Evolutionary conservation across 2,888 invertebrate genomes (phyloP).

Genomic region (Dilophus febrilis): DNA sequence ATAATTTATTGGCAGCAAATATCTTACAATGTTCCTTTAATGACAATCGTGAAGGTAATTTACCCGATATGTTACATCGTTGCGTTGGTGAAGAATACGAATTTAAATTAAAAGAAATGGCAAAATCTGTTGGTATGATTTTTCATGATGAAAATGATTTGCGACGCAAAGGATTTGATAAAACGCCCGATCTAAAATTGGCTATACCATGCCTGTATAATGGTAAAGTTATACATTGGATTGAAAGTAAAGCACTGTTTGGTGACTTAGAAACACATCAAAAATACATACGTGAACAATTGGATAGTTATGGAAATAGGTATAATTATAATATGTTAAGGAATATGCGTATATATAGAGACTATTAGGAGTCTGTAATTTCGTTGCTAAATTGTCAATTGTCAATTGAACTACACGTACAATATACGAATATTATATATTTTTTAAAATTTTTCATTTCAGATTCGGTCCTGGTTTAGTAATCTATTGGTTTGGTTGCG

Average conservation of each 20-base stretch:
- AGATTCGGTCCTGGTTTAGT: slow-evolving; percentile 85
- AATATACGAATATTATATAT: not conserved
- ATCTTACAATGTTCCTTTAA: slow-evolving; percentile 49
- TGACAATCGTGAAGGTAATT: slow-evolving; percentile 72
- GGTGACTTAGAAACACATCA: slow-evolving; percentile 69
- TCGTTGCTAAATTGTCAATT: too few relatives aligned
- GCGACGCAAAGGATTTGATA: slow-evolving; percentile 72
- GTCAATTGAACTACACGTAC: not conserved
- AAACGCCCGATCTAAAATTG: slow-evolving; percentile 85
- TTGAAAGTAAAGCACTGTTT: slow-evolving; percentile 93
- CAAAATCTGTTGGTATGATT: slow-evolving; percentile 36
- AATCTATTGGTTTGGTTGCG: slow-evolving; percentile 89
- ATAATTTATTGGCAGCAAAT: slow-evolving; percentile 20
- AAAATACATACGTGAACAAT: slow-evolving; percentile 67
- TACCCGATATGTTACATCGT: slow-evolving; percentile 62
- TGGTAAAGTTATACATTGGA: slow-evolving; percentile 81
- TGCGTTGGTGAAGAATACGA: slow-evolving; percentile 75
- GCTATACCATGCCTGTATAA: slow-evolving; percentile 76
- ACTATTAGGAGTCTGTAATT: too few relatives aligned
- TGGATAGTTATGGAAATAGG: slow-evolving; percentile 75
- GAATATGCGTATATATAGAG: too few relatives aligned
- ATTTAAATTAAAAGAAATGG: slow-evolving; percentile 33
- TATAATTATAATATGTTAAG: too few relatives aligned
- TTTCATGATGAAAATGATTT: slow-evolving; percentile 65
- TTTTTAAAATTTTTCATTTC: not conserved